Evolutionary conservation across 1,140 invertebrate species (phyloP), one percentile per base, ranked within the genome.

Genomic region (Chionoecetes opilio): DNA sequence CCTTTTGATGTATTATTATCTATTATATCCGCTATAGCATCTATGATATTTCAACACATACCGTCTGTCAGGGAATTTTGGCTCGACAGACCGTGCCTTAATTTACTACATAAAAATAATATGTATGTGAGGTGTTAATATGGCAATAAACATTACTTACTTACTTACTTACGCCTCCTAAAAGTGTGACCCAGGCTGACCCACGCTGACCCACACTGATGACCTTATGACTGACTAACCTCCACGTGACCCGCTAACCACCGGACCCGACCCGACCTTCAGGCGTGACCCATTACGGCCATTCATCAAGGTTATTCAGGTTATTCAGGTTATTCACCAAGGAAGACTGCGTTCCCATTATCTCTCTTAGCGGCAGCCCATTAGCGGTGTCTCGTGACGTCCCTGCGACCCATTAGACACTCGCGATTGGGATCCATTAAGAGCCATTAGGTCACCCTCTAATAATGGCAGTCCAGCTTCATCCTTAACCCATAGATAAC

Each of bases 301-400:
- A 75, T 75, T 75, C 63, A 75, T 75, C 63, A n/a, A 75, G 63
- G 63, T n/a, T n/a, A 75, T 75, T 75, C 63, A 75, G 21, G 9
- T 75, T n/a, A n/a, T n/a, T n/a, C n/a, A n/a, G n/a, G n/a, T n/a
- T 75, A n/a, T 75, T 75, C n/a, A 75, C n/a, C 63, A 75, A 21
- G 9, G 63, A 2, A 26, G 63, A n/a, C 11, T 5, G n/a, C n/a
- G 21, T n/a, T 75, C 63, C 6, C 63, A 21, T 75, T 75, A 75
- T 75, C 63, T 75, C 9, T 21, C 41, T 14, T 14, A 5, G 41
- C 41, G 5, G 41, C 5, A 14, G 41, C 63, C 63, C 63, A 75
- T 75, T 75, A 75, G 63, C n/a, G 63, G 63, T 75, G 21, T 26
- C 21, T 75, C 63, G 63, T 75, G 63, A 26, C 63, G 63, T 75